Evolutionary conservation across 2,888 invertebrate genomes (phyloP).

Genomic region (Platypus cylindrus): DNA sequence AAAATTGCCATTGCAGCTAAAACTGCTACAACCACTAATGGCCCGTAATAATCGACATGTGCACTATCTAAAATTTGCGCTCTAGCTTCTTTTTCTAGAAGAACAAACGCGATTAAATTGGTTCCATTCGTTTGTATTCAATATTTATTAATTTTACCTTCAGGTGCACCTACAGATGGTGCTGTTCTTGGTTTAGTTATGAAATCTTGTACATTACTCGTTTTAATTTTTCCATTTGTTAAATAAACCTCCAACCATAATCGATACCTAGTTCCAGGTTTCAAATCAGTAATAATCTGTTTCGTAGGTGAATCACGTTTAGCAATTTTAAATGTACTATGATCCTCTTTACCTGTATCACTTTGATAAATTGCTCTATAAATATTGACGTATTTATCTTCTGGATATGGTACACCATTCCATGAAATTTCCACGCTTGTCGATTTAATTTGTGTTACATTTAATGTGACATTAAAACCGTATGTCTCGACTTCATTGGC

Average conservation of each 20-base stretch:
- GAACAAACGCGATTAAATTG: too few relatives aligned
- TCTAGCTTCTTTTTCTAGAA: conserved; percentile 34
- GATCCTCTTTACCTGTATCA: conserved; percentile 59
- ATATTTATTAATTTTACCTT: too few relatives aligned
- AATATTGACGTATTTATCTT: conserved; percentile 81
- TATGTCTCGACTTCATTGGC: conserved; percentile 64
- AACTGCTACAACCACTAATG: conserved; percentile 77
- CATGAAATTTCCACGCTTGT: conserved; percentile 67
- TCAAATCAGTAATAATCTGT: conserved; percentile 52
- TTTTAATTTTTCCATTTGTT: conserved; percentile 80
- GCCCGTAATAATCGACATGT: conserved; percentile 71
- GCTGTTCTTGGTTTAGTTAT: conserved; percentile 63
- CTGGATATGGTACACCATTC: conserved; percentile 77
- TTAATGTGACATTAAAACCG: conserved; percentile 67
- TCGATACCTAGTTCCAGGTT: conserved; percentile 72
- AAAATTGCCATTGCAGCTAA: conserved; percentile 76
- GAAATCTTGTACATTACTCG: conserved; percentile 80
- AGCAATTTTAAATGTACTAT: conserved; percentile 60
- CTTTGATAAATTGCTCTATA: conserved; percentile 75
- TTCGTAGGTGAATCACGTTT: conserved; percentile 57
- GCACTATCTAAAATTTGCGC: conserved; percentile 41
- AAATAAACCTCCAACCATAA: conserved; percentile 83
- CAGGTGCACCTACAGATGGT: conserved; percentile 36
- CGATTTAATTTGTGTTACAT: conserved; percentile 62
- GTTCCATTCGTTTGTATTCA: too few relatives aligned